A percentile compares a stretch with the other conserved stretches of the same genome.
Evolutionary conservation across 2,113 vertebrate genomes (phyloP).

Genomic region (Caranx ignobilis): DNA sequence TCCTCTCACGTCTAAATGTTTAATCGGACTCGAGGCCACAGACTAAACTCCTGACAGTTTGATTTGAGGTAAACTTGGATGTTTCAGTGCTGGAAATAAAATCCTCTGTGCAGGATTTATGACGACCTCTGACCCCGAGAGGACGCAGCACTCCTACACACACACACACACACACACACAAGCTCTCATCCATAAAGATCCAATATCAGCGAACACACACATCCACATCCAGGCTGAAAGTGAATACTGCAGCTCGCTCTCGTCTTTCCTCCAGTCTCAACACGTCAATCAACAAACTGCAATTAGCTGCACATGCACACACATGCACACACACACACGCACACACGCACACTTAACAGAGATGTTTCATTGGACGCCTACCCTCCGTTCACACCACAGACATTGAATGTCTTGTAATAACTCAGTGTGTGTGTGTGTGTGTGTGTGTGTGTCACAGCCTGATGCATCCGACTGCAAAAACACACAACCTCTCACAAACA

Average conservation of each 20-base stretch:
- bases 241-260: slow-evolving; percentile 64
- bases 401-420: no score
- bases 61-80: slow-evolving; percentile 1
- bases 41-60: slow-evolving; percentile 51
- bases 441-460: no score
- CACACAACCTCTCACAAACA: no score
- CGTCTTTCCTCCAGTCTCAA: slow-evolving; percentile 70
- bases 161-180: not conserved
- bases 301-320: slow-evolving; percentile 55
- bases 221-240: slow-evolving; percentile 59
- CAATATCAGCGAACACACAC: slow-evolving; percentile 44
- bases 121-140: slow-evolving; percentile 50
- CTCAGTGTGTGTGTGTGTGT: no score
- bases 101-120: slow-evolving; percentile 45
- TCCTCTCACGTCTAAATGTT: not conserved
- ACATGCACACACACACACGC: slow-evolving; percentile 14
- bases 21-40: slow-evolving; percentile 29
- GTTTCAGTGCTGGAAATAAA: not conserved
- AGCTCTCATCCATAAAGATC: slow-evolving; percentile 53
- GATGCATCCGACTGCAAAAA: no score
- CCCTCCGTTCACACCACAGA: slow-evolving; percentile 7
- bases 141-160: slow-evolving; percentile 33
- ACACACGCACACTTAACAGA: slow-evolving; percentile 19
- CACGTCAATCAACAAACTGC: slow-evolving; percentile 67
- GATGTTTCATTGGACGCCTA: not conserved